A percentile compares a stretch with the other conserved stretches of the same genome.
phyloP scores from a whole-genome alignment of 2,113 vertebrate species.

The Rhynchomys soricoides region DNA sequence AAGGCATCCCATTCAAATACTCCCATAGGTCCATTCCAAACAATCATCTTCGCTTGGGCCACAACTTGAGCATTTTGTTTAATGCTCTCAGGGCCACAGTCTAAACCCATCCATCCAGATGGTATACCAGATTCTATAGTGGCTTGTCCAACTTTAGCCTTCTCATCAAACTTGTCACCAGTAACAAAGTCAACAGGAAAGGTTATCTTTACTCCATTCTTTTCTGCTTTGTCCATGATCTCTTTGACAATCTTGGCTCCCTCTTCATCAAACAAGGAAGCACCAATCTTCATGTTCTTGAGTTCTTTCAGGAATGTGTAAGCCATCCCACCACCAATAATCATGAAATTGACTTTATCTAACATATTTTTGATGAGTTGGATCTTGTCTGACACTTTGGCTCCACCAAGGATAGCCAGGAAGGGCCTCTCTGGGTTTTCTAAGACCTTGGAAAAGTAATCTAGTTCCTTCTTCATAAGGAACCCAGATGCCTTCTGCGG shows the following conservation, averaged over 20 bases:
- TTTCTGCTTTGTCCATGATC: constrained; percentile 95
- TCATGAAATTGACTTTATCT: constrained; percentile 98
- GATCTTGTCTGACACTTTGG: constrained; percentile 99
- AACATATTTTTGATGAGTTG: constrained; percentile 99
- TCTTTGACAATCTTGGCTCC: constrained; percentile 96
- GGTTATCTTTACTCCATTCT: constrained; percentile 94
- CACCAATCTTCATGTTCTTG: constrained; percentile 98
- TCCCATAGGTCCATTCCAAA: constrained; percentile 97
- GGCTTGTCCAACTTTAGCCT: constrained; percentile 90
- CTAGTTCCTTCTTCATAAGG: constrained; percentile 99
- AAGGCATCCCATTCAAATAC: constrained; percentile 98
- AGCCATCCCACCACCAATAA: constrained; percentile 98
- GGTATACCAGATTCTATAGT: constrained; percentile 92
- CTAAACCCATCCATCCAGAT: constrained; percentile 96
- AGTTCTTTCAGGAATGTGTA: constrained; percentile 98
- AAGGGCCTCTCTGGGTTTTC: constrained; percentile 96
- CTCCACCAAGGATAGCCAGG: constrained; percentile 97
- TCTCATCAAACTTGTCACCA: constrained; percentile 95
- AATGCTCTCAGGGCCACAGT: constrained; percentile 95
- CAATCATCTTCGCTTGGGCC: constrained; percentile 92
- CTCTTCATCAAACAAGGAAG: constrained; percentile 95
- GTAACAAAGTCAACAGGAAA: constrained; percentile 96
- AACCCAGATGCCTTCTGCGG: constrained; percentile 96
- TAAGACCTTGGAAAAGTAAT: constrained; percentile 97
- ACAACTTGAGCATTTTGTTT: constrained; percentile 91